phyloP scores from a whole-genome alignment of 2,888 invertebrate genomes.

The Cremastobaeus sp. region DNA sequence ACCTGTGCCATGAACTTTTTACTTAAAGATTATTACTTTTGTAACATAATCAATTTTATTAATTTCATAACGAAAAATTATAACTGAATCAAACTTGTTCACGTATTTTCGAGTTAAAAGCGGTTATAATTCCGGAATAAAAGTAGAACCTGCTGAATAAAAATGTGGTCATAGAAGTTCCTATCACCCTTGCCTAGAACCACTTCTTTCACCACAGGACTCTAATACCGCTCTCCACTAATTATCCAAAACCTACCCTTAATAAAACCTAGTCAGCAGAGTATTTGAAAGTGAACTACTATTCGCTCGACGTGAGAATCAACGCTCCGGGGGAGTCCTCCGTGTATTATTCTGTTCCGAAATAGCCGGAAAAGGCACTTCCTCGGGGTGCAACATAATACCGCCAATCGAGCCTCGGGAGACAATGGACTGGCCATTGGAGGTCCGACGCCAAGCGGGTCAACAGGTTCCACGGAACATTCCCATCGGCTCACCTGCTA shows the following conservation, averaged over 20 bases:
- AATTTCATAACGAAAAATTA: too few species aligned
- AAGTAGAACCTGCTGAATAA: too few species aligned
- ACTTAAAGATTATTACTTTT: too few species aligned
- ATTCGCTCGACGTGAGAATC: slow-evolving; percentile 34
- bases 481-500: slow-evolving; percentile 76
- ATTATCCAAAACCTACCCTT: slow-evolving; percentile 11
- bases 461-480: slow-evolving; percentile 69
- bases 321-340: slow-evolving; percentile 15
- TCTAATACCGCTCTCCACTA: slow-evolving; percentile 7
- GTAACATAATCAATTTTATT: too few species aligned
- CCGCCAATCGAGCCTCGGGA: slow-evolving; percentile 50
- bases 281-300: slow-evolving; percentile 20
- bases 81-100: too few species aligned
- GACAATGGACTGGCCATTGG: slow-evolving; percentile 58
- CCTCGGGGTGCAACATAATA: slow-evolving; percentile 47
- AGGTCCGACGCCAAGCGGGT: slow-evolving; percentile 53
- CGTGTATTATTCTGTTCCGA: slow-evolving; percentile 23
- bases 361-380: slow-evolving; percentile 57
- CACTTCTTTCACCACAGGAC: slow-evolving; percentile 1
- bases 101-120: too few species aligned
- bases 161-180: too few species aligned
- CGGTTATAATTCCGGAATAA: too few species aligned
- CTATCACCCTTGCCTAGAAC: neutral
- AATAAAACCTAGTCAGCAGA: slow-evolving; percentile 10
- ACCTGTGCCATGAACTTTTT: too few species aligned